phyloP scores from a whole-genome alignment of 2,888 invertebrate species.

The Drosophila nr. medialis region DNA sequence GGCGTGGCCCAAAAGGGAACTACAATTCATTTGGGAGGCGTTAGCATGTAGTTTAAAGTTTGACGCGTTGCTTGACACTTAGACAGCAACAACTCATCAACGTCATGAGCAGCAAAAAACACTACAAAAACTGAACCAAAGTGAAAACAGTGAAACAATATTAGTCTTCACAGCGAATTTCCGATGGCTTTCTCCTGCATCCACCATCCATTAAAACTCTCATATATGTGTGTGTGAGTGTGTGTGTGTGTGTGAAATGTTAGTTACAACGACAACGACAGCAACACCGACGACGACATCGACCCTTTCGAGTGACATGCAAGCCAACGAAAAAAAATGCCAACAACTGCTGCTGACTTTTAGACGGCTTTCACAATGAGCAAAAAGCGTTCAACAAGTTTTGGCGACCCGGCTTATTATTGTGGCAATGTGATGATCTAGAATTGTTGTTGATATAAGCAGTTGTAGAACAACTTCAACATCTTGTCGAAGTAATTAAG shows the following conservation, averaged over 20 bases:
- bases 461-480: neutral
- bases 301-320: conserved; percentile 30
- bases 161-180: conserved; percentile 54
- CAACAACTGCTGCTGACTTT: conserved; percentile 32
- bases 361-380: conserved; percentile 22
- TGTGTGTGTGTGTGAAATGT: conserved; percentile 31
- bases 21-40: conserved; percentile 74
- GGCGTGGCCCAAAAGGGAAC: conserved; percentile 31
- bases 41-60: conserved; percentile 79
- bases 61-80: conserved; percentile 80
- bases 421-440: conserved; percentile 3
- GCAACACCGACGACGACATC: conserved; percentile 13
- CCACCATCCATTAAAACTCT: conserved; percentile 5
- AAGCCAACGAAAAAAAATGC: conserved; percentile 25
- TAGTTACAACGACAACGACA: conserved; percentile 36
- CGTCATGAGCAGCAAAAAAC: conserved; percentile 65
- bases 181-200: conserved; percentile 36
- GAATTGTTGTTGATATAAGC: neutral
- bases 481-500: neutral
- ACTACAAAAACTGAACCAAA: conserved; percentile 45
- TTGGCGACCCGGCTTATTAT: conserved; percentile 22
- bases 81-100: conserved; percentile 81
- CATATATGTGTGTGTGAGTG: conserved; percentile 4
- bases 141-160: conserved; percentile 71
- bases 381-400: conserved; percentile 35